A percentile compares a stretch with the other conserved stretches of the same genome.
Conservation (phyloP, 2,113 vertebrate species). For the Pedetes capensis region DNA sequence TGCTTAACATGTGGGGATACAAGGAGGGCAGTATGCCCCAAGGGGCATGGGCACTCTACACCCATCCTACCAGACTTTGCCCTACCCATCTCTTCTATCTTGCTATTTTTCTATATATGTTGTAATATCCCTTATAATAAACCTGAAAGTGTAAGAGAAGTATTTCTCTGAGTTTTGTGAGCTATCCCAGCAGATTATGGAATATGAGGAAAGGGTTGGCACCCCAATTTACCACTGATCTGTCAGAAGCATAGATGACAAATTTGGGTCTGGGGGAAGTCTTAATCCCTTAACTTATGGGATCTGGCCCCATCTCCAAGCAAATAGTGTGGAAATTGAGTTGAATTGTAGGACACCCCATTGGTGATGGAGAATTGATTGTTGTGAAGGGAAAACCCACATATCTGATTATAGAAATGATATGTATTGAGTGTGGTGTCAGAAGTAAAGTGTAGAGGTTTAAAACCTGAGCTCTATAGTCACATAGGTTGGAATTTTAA, state of each 20-base stretch:
- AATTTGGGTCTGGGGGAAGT: background rate
- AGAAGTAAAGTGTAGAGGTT: background rate
- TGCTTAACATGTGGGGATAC: background rate
- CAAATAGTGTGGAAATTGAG: background rate
- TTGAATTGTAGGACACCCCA: background rate
- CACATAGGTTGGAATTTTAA: background rate
- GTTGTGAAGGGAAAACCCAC: background rate
- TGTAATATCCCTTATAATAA: background rate
- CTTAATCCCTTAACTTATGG: background rate
- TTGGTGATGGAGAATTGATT: background rate
- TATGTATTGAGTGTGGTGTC: background rate
- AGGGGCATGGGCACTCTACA: rapidly evolving
- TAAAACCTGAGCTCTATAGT: background rate
- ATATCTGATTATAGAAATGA: background rate
- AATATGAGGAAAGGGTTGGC: background rate
- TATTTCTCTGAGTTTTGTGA: background rate
- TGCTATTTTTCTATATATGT: background rate
- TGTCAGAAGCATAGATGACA: background rate
- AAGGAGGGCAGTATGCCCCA: background rate
- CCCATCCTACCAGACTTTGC: background rate
- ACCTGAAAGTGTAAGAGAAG: background rate
- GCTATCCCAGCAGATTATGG: background rate
- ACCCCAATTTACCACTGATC: background rate
- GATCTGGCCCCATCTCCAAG: background rate
- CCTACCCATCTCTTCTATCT: background rate